Percentiles rank a stretch among this genome's conserved stretches.
Conservation (phyloP, 2,797 vertebrate species). For the Poecile montanus region DNA sequence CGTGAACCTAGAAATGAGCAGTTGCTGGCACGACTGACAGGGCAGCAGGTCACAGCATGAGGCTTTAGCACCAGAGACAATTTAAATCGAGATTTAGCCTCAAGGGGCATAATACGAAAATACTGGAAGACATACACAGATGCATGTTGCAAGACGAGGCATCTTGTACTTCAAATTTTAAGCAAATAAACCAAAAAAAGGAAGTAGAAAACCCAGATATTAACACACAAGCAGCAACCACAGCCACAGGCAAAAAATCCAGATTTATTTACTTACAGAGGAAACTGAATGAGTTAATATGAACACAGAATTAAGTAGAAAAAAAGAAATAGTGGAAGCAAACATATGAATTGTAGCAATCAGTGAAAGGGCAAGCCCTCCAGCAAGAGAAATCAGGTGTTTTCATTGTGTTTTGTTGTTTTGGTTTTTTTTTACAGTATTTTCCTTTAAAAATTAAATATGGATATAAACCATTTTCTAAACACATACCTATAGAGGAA, state of each 20-base stretch:
- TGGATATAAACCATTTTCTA: background rate
- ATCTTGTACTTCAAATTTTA: background rate
- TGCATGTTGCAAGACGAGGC: background rate
- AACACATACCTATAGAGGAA: background rate
- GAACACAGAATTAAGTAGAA: background rate
- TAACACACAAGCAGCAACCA: background rate
- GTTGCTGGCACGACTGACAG: constrained; percentile 27
- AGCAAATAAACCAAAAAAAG: background rate
- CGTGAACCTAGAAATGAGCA: background rate
- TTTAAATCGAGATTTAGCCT: constrained; percentile 42
- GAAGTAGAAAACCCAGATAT: background rate
- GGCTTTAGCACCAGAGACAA: constrained; percentile 12
- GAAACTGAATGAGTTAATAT: background rate
- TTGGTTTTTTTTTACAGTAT: background rate
- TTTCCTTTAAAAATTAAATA: background rate
- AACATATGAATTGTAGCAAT: background rate
- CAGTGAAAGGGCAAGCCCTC: background rate
- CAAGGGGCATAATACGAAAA: constrained; percentile 14
- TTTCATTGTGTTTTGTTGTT: fast-evolving
- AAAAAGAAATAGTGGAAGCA: background rate
- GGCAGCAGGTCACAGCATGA: constrained; percentile 40
- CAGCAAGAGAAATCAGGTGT: background rate
- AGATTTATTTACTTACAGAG: background rate
- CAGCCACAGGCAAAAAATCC: background rate
- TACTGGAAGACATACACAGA: background rate